Evolutionary conservation across 2,797 vertebrate genomes (phyloP), one percentile per base, ranked within the genome.

Genomic region (Sparus aurata): DNA sequence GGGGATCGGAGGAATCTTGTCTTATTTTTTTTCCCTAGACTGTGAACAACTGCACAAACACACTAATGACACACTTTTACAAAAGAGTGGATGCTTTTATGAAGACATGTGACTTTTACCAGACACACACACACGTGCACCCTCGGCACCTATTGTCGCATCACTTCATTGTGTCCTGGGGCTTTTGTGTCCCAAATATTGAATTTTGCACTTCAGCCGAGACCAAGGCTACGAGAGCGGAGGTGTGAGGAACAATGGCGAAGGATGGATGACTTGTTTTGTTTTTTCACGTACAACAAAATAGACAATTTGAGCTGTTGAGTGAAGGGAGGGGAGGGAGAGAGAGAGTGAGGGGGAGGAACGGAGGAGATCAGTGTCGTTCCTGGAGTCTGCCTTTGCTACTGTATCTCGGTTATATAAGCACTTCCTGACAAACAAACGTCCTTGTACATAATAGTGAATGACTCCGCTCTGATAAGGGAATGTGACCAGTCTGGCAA

Each of bases 1-100:
- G 66, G 78, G 82, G 76, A 49, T 64, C 67, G 81, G 80, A 75
- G 25, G 80, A 63, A 23, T 68, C 41, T 77, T 69, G 80, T 77
- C 50, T 79, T 59, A 50, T 58, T 52, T 38, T 52, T 38, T 47
- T 23, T 52, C 52, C 77, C 63, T 72, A 18, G 23, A 77, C 71
- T 64, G 5, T n/a, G 59, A 91, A 63, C 52, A 84, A 85, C 84
- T 91, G 90, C 58, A 88, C 86, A 92, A 92, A 89, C 78, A 77
- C 12, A 0, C 57, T 41, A 76, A 45, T 73, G 58, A 80, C 75
- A 79, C 45, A 0, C 22, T 80, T 72, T 73, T 64, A 78, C 78
- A 79, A 45, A 57, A 57, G 64, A 80, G 27, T 46, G 30, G 30
- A 34, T 80, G 77, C 82, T 79, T 86, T 65, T 62, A 11, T 73